phyloP scores from a whole-genome alignment of 2,888 invertebrate species.

The Eucriotettix oculatus region DNA sequence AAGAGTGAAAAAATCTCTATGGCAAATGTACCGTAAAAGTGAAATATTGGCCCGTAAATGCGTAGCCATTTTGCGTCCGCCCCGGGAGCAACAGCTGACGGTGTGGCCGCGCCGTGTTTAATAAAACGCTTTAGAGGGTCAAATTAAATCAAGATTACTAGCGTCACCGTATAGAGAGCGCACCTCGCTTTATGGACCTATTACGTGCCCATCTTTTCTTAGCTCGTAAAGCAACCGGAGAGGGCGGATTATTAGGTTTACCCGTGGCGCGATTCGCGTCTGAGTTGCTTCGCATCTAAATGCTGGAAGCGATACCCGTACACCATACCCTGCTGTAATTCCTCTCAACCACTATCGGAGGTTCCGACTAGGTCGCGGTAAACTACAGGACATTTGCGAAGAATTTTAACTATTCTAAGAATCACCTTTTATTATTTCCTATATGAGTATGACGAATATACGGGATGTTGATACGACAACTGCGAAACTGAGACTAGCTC shows the following conservation, averaged over 20 bases:
- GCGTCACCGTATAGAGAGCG: not conserved
- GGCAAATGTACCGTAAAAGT: constrained; percentile 1
- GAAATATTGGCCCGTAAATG: constrained; percentile 2
- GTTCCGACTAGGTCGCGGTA: no score
- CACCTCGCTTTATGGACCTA: not conserved
- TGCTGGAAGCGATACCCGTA: no score
- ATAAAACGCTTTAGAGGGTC: not conserved
- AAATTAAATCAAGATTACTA: constrained; percentile 4
- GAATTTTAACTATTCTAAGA: no score
- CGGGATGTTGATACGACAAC: no score
- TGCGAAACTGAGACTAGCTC: no score
- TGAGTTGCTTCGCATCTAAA: no score
- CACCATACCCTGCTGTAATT: no score
- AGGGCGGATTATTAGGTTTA: constrained; percentile 6
- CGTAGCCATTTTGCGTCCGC: not conserved
- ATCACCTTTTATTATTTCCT: no score
- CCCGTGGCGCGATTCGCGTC: not conserved
- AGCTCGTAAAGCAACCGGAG: not conserved
- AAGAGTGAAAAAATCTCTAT: not conserved
- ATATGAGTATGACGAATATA: no score
- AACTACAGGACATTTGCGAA: no score
- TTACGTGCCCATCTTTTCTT: constrained; percentile 3
- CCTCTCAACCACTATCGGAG: no score
- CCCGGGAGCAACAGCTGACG: not conserved
- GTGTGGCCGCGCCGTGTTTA: not conserved